phyloP scores from a whole-genome alignment of 2,888 invertebrate species.

The Anagyrus pseudococci region DNA sequence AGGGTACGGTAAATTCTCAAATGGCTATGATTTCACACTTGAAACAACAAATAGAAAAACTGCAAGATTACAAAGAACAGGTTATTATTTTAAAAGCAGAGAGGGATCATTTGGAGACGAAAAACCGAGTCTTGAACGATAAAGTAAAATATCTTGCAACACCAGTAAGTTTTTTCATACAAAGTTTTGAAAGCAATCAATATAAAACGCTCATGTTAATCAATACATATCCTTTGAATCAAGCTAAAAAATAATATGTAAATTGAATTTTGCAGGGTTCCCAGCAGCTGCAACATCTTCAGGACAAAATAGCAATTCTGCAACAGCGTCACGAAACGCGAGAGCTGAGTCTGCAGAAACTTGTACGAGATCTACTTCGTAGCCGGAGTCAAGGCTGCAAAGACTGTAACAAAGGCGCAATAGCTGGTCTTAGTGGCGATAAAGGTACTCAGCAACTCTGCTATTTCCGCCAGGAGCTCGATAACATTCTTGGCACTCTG shows the following conservation, averaged over 20 bases:
- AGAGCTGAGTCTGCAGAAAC: constrained; percentile 56
- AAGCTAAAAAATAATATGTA: neutral
- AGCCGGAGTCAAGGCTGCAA: constrained; percentile 53
- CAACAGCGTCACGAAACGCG: constrained; percentile 59
- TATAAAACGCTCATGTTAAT: no score
- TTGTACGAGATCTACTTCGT: constrained; percentile 56
- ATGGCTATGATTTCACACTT: constrained; percentile 60
- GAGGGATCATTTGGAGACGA: constrained; percentile 65
- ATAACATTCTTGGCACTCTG: constrained; percentile 57
- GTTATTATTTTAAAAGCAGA: constrained; percentile 65
- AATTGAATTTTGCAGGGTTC: constrained; percentile 47
- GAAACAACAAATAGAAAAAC: constrained; percentile 64
- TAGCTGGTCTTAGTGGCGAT: constrained; percentile 43
- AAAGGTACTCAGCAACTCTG: constrained; percentile 50
- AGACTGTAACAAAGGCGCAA: constrained; percentile 49
- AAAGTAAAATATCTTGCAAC: constrained; percentile 57
- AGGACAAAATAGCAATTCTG: constrained; percentile 56
- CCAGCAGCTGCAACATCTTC: constrained; percentile 55
- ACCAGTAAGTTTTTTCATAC: constrained; percentile 45
- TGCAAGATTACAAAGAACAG: constrained; percentile 72
- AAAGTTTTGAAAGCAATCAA: no score
- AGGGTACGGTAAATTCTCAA: constrained; percentile 73
- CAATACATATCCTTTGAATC: neutral
- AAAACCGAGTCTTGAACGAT: constrained; percentile 57
- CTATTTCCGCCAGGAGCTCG: constrained; percentile 57